Base-by-base conservation (phyloP, 2,113 vertebrate species). In the Turdus rufiventris region DNA sequence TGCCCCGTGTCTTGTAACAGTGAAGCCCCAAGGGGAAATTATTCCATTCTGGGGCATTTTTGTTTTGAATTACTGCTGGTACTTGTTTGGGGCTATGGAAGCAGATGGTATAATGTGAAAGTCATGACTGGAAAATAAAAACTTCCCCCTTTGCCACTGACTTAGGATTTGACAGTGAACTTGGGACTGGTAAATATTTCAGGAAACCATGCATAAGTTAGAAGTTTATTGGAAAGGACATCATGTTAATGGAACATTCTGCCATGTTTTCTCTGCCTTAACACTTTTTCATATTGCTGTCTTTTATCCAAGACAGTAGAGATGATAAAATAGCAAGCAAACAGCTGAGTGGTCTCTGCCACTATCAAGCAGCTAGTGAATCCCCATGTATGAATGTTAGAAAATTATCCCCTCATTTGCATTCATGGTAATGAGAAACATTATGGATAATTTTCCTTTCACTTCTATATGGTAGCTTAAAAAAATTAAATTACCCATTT, bases 401-500 rank as follows among this genome's bases (percentile, higher is more conserved):
- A 94, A 94, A 66, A 90, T 50, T 23, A 54, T 82, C 62, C 79
- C 88, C n/a, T 82, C 58, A 83, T 91, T 90, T 87, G 47, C 43
- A 62, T 75, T 89, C 76, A 82, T 4, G 8, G 25, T 31, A 83
- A 63, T 21, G 5, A 65, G 79, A 88, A 94, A 50, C 26, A 20
- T 71, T 24, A 38, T 43, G 14, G 40, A 50, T 57, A 51, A 62
- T 92, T 78, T 92, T 45, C 10, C 72, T 89, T 90, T 92, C 43
- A 74, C 12, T 94, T 76, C 53, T 24, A 12, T 34, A 65, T 47
- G 8, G 45, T 23, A 53, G 17, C 26, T 51, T 20, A 18, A 68
- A 66, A 16, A 77, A 36, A 51, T 5, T 31, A 48, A 43, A 50
- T 57, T 56, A 51, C 19, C 3, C 1, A 28, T 87, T 92, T 84